phyloP scores from a whole-genome alignment of 2,888 invertebrate genomes.

The Malachius bipustulatus region DNA sequence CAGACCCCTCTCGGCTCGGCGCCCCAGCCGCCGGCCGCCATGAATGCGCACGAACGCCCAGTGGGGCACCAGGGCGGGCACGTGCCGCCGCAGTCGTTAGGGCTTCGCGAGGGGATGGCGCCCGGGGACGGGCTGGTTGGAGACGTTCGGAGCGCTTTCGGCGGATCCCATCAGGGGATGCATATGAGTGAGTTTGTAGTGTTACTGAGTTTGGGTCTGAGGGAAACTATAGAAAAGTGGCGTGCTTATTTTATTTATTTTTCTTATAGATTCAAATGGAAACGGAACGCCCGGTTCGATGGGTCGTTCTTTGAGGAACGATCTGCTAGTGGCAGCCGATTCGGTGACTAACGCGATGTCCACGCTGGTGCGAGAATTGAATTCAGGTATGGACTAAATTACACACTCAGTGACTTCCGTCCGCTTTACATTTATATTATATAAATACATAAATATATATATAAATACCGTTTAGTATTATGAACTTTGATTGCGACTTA shows the following conservation, averaged over 20 bases:
- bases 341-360: slow-evolving; percentile 98
- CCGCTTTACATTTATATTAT: no score
- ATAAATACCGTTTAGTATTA: no score
- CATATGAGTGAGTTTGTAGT: slow-evolving; percentile 26
- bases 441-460: no score
- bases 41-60: slow-evolving; percentile 29
- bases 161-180: slow-evolving; percentile 24
- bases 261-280: slow-evolving; percentile 28
- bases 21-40: slow-evolving; percentile 26
- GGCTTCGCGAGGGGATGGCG: slow-evolving; percentile 15
- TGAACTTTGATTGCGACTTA: no score
- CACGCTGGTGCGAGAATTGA: slow-evolving; percentile 88
- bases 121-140: slow-evolving; percentile 35
- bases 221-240: no score
- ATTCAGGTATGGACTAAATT: slow-evolving; percentile 72
- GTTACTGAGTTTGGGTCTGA: no score
- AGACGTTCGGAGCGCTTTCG: slow-evolving; percentile 45
- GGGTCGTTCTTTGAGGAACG: slow-evolving; percentile 63
- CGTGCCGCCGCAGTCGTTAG: slow-evolving; percentile 22
- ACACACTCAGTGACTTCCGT: no score
- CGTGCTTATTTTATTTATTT: no score
- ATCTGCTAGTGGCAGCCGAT: slow-evolving; percentile 89
- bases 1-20: slow-evolving; percentile 42
- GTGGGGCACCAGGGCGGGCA: slow-evolving; percentile 15
- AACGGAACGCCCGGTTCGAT: slow-evolving; percentile 34